Evolutionary conservation across 2,888 invertebrate species (phyloP).

Genomic region (Lepidocyrtoides sp.): DNA sequence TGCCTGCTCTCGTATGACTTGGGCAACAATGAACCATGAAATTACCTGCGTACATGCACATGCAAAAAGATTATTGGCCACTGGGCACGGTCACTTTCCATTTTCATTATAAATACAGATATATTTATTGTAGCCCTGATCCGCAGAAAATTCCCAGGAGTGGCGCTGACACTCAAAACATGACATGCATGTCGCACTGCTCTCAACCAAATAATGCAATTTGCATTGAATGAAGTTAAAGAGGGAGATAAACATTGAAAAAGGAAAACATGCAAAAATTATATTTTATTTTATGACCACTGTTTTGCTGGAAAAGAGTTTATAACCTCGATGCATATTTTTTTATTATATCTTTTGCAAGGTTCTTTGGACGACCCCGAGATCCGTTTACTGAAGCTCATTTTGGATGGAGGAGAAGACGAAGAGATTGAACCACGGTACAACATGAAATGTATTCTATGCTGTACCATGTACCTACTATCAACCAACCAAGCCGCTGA

Average conservation of each 20-base stretch:
- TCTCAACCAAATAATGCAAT: slow-evolving; percentile 89
- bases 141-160: slow-evolving; percentile 89
- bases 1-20: slow-evolving; percentile 87
- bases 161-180: slow-evolving; percentile 90
- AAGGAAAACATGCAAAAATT: too few relatives aligned
- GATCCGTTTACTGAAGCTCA: slow-evolving; percentile 87
- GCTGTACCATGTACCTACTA: too few relatives aligned
- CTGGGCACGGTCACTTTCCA: too few relatives aligned
- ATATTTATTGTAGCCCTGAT: slow-evolving; percentile 87
- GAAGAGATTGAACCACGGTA: slow-evolving; percentile 86
- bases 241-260: slow-evolving; percentile 88
- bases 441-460: too few relatives aligned
- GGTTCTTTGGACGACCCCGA: slow-evolving; percentile 90
- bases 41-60: too few relatives aligned
- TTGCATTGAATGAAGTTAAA: slow-evolving; percentile 88
- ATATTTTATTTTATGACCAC: too few relatives aligned
- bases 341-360: slow-evolving; percentile 70
- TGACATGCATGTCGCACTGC: slow-evolving; percentile 89
- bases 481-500: slow-evolving; percentile 85
- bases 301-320: too few relatives aligned
- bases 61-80: too few relatives aligned
- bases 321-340: too few relatives aligned
- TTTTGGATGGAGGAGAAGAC: slow-evolving; percentile 89
- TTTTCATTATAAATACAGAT: too few relatives aligned
- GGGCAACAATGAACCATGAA: too few relatives aligned